phyloP scores from a whole-genome alignment of 2,888 invertebrate genomes.

The Sesia bembeciformis region DNA sequence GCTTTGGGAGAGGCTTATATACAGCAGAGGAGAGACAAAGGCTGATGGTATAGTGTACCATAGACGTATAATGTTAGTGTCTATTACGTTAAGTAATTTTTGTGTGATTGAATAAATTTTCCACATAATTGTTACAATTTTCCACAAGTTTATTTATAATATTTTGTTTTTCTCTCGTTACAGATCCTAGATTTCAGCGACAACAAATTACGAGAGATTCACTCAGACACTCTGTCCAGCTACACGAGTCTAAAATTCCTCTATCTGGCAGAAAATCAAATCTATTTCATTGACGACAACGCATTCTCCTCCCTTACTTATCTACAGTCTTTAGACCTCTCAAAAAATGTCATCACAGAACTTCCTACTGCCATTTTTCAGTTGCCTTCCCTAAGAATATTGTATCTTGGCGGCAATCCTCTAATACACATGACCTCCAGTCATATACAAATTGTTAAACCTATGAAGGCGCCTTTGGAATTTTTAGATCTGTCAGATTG shows the following conservation, averaged over 20 bases:
- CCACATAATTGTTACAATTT: too few species aligned
- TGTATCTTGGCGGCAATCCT: conserved; percentile 74
- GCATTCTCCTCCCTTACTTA: conserved; percentile 62
- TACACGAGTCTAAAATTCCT: conserved; percentile 70
- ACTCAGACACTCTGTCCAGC: conserved; percentile 57
- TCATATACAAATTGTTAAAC: conserved; percentile 52
- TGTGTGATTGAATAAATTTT: too few species aligned
- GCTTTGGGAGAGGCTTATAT: too few species aligned
- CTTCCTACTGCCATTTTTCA: conserved; percentile 70
- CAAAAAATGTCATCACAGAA: conserved; percentile 65
- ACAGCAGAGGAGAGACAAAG: too few species aligned
- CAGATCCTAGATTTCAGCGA: conserved; percentile 75
- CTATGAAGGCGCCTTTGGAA: conserved; percentile 73
- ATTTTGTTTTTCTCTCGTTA: conserved; percentile 12
- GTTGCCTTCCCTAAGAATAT: conserved; percentile 74
- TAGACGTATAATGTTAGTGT: too few species aligned
- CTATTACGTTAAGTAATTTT: too few species aligned
- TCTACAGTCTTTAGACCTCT: conserved; percentile 72
- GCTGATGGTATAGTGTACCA: too few species aligned
- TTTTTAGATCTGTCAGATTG: conserved; percentile 77
- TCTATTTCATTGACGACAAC: conserved; percentile 67
- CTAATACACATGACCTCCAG: conserved; percentile 50
- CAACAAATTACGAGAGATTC: conserved; percentile 70
- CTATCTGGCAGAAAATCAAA: conserved; percentile 75
- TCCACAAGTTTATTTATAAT: too few species aligned